phyloP scores from a whole-genome alignment of 2,113 vertebrate genomes.

The Marcusenius ussheri region DNA sequence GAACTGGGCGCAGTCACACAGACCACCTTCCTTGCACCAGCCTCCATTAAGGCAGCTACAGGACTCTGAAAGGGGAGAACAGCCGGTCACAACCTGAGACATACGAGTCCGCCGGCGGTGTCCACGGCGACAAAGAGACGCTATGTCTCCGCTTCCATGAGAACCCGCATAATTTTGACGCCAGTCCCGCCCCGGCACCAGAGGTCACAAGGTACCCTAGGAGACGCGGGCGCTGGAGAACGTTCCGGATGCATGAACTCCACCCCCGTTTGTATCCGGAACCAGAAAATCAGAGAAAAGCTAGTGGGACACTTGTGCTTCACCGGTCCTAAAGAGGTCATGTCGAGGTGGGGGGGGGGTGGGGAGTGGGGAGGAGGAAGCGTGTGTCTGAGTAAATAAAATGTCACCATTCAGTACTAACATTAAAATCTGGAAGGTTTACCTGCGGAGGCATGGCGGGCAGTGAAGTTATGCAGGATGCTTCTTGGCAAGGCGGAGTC shows the following conservation, averaged over 20 bases:
- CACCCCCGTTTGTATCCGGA: background rate
- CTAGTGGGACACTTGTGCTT: background rate
- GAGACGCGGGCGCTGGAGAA: background rate
- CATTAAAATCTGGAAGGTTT: background rate
- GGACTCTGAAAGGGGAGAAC: slow-evolving; percentile 52
- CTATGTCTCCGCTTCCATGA: slow-evolving; percentile 1
- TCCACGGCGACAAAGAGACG: background rate
- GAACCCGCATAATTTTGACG: background rate
- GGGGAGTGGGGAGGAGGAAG: background rate
- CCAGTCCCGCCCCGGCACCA: no score
- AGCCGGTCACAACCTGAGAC: slow-evolving; percentile 7
- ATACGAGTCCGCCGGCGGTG: background rate
- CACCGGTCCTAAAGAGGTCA: background rate
- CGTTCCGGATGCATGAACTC: background rate
- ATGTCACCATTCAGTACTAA: background rate
- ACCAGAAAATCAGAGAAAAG: background rate
- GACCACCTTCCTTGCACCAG: slow-evolving; percentile 79
- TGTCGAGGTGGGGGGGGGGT: no score
- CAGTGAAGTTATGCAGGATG: slow-evolving; percentile 39
- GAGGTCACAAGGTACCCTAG: background rate
- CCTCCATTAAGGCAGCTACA: slow-evolving; percentile 91
- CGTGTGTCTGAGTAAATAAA: background rate
- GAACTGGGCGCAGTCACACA: slow-evolving; percentile 92
- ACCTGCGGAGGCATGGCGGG: slow-evolving; percentile 42
- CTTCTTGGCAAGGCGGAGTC: slow-evolving; percentile 36